Evolutionary conservation across 2,797 vertebrate species (phyloP), one percentile per base, ranked within the genome.

Genomic region (Cephalopachus bancanus): DNA sequence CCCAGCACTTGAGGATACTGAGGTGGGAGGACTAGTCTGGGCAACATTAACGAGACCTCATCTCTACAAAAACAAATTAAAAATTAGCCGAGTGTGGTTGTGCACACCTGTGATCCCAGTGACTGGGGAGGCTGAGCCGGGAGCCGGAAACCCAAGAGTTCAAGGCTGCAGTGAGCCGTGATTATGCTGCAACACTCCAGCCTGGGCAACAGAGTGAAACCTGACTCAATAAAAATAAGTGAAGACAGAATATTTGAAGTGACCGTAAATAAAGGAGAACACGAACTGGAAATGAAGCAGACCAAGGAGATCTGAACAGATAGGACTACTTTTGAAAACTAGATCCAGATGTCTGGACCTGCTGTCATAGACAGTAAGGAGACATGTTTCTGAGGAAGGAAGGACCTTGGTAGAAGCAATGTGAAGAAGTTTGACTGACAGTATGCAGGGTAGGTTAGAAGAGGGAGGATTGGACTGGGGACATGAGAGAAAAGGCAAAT

Each of bases 201-300:
- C 60, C 60, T 62, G 10, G 60, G 60, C 24, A 4, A 62, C 60
- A 62, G 60, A 62, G 19, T 1, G 10, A 62, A 24, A 62, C 24
- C 60, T 22, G 19, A 24, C 60, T 62, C 60, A 26, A 62, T 24
- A 10, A 62, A 62, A 28, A 89, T 62, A 62, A 59, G 17, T 72
- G 89, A 33, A 57, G 44, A 17, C 69, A 84, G 62, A 78, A 30
- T 86, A 65, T 91, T 85, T 72, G 28, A 93, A 79, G 76, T 80
- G 62, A 57, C 57, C 16, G 85, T 20, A 60, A 44, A 17, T 33
- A 76, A 90, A 15, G 33, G 26, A 83, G 33, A 89, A 76, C n/a
- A 62, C n/a, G 26, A 19, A n/a, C 78, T 72, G n/a, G 57, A 74
- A 85, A 88, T 72, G 75, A 90, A 72, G 22, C 65, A 76, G 53